phyloP scores from a whole-genome alignment of 2,888 invertebrate species.

The Leucoma salicis region DNA sequence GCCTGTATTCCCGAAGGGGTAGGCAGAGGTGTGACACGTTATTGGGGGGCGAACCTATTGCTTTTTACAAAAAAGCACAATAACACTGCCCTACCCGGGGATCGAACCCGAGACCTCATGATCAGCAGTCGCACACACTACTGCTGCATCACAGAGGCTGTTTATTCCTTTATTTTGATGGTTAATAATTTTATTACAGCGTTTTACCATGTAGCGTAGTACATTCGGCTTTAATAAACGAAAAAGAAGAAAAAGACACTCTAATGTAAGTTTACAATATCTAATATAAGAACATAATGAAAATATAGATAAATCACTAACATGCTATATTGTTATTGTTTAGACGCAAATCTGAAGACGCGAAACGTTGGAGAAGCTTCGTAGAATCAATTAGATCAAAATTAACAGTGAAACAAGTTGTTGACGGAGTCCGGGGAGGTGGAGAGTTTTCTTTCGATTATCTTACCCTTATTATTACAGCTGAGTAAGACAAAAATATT shows the following conservation, averaged over 20 bases:
- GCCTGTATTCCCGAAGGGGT: no score
- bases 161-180: no score
- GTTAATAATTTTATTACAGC: slow-evolving; percentile 54
- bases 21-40: no score
- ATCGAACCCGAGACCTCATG: no score
- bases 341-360: slow-evolving; percentile 76
- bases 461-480: slow-evolving; percentile 88
- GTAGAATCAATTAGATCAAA: slow-evolving; percentile 90
- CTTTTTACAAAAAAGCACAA: no score
- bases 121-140: no score
- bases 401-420: slow-evolving; percentile 91
- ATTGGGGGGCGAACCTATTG: no score
- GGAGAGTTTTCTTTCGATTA: slow-evolving; percentile 92
- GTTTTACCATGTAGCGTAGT: slow-evolving; percentile 84
- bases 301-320: neutral
- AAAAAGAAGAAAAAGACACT: slow-evolving; percentile 53
- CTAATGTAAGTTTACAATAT: slow-evolving; percentile 55
- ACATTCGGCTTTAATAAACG: slow-evolving; percentile 63
- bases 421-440: slow-evolving; percentile 89
- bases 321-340: neutral
- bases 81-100: no score
- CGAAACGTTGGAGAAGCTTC: slow-evolving; percentile 86
- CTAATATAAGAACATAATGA: neutral
- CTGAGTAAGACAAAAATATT: slow-evolving; percentile 84
- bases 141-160: no score